Base-by-base conservation (phyloP, 2,113 vertebrate species). In the Apeltes quadracus region DNA sequence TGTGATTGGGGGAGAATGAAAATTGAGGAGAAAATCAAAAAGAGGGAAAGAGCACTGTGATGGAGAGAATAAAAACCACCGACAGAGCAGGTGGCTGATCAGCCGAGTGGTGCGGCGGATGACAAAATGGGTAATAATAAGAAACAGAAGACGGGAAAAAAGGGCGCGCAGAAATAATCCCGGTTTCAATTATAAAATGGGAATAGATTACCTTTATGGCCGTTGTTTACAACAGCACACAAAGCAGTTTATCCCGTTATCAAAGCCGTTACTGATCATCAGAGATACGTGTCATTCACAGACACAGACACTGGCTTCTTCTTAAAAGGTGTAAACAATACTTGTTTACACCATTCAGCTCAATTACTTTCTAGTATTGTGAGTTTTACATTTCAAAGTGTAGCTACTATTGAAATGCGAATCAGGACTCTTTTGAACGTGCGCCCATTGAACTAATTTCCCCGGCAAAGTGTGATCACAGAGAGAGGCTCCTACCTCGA, bases 21-120 rank as follows among this genome's bases (percentile, higher is more conserved):
- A 82, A 90, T 76, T 29, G 79, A 89, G 87, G 83, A 88, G 73
- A 83, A 78, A 90, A 75, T 89, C 87, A 89, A 89, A 88, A 25
- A 67, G 41, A 70, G 75, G 75, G 63, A 70, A 80, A 64, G 44
- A 87, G 72, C 66, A 69, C 69, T 62, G 79, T 58, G 84, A 86
- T 50, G 76, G 76, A 78, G 73, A 79, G 77, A 82, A 93, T 94
- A 94, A 71, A 79, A 74, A 84, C 80, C 86, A 90, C 84, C 87
- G 85, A 51, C 53, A 79, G 78, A 83, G 72, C 66, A 84, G 73
- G 85, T 69, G 82, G 75, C 69, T 75, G 81, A 82, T 84, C 80
- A 84, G 69, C 79, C 81, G 69, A 69, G 87, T 61, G 77, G 76
- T 54, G 79, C 59, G 69, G 76, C 69, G 69, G 72, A 85, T 62